phyloP scores from a whole-genome alignment of 2,113 vertebrate species.

The Thunnus maccoyii region DNA sequence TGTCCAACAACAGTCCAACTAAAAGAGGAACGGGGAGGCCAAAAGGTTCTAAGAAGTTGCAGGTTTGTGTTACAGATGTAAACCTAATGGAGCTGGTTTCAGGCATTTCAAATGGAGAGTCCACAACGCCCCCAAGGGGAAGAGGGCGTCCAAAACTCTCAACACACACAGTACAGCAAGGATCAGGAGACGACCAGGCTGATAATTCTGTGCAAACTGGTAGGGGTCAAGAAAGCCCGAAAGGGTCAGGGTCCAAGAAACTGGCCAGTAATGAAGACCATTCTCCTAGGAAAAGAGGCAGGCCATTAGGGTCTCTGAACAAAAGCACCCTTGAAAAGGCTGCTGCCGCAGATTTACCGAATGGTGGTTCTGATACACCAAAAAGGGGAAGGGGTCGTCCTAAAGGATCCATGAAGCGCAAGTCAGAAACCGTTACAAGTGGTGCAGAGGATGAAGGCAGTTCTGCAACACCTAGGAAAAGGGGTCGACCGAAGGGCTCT shows the following conservation, averaged over 20 bases:
- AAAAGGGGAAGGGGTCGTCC: conserved; percentile 58
- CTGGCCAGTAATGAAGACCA: background rate
- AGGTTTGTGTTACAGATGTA: conserved; percentile 56
- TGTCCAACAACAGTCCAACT: conserved; percentile 35
- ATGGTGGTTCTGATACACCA: conserved; percentile 36
- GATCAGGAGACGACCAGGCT: background rate
- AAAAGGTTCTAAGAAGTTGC: conserved; percentile 65
- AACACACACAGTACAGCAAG: conserved; percentile 16
- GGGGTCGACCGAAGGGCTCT: conserved; percentile 68
- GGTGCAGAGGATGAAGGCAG: conserved; percentile 43
- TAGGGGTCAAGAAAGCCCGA: conserved; percentile 22
- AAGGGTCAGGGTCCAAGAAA: conserved; percentile 48
- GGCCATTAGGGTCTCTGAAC: conserved; percentile 45
- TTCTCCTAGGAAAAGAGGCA: conserved; percentile 58
- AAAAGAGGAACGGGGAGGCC: conserved; percentile 68
- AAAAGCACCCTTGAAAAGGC: conserved; percentile 5
- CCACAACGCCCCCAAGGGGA: conserved; percentile 35
- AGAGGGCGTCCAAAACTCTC: conserved; percentile 60
- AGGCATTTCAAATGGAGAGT: conserved; percentile 45
- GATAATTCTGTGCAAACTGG: conserved; percentile 16
- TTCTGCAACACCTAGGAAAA: conserved; percentile 45
- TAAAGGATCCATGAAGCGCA: conserved; percentile 59
- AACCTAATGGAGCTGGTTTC: conserved; percentile 32
- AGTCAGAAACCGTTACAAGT: conserved; percentile 41
- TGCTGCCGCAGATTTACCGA: conserved; percentile 33